Conservation (phyloP, 2,888 invertebrate genomes). For the Scaptomyza tumidula region DNA sequence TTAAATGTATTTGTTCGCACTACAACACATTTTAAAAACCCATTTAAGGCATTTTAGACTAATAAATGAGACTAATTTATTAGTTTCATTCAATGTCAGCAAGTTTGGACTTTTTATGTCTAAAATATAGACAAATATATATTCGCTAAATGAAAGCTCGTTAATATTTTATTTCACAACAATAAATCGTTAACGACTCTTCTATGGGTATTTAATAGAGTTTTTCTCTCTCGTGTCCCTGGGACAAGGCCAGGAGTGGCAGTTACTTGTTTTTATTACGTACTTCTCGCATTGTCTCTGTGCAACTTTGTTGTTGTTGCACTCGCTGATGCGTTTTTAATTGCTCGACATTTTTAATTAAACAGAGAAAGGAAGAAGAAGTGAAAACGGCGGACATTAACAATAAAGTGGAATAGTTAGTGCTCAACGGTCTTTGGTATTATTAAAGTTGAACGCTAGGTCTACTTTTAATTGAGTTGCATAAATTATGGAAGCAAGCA, state of each 20-base stretch:
- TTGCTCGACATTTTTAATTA: constrained; percentile 67
- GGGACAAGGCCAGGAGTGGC: neutral
- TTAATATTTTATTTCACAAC: constrained; percentile 6
- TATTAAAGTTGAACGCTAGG: constrained; percentile 47
- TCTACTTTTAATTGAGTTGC: constrained; percentile 61
- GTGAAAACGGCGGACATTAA: neutral
- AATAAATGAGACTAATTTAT: neutral
- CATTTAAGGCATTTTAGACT: neutral
- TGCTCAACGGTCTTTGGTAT: constrained; percentile 25
- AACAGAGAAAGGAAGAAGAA: constrained; percentile 17
- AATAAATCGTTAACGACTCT: constrained; percentile 2
- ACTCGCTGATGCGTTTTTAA: constrained; percentile 65
- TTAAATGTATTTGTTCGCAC: neutral
- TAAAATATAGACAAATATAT: neutral
- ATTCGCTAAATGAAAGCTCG: neutral
- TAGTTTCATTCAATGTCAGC: neutral
- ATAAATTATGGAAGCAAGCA: constrained; percentile 46
- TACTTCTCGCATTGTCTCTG: constrained; percentile 5
- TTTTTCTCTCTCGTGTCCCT: neutral
- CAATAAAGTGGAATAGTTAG: constrained; percentile 8
- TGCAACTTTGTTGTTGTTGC: constrained; percentile 11
- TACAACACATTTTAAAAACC: neutral
- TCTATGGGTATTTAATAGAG: neutral
- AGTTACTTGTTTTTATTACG: constrained; percentile 18
- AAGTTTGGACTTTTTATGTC: neutral